These are phyloP conservation scores for Chrysolina americana DNA, from an alignment of 2,888 invertebrate species.

Conservation along the genomic window DNA sequence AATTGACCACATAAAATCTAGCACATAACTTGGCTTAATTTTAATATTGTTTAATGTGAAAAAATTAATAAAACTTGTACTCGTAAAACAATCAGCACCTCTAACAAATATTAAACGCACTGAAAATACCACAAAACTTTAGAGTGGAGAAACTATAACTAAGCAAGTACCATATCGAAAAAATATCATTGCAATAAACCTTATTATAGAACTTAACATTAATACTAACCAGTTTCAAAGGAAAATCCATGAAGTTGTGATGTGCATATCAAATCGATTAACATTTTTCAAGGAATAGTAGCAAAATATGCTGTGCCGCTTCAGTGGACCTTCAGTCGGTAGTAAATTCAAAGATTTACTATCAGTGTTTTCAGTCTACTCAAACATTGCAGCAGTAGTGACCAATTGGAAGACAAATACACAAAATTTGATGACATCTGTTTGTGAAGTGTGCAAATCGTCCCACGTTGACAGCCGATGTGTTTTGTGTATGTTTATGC, in stretches of 20 bases:
- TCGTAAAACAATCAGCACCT: no score
- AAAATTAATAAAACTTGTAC: no score
- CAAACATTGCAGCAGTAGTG: constrained; percentile 56
- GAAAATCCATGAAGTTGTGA: constrained; percentile 61
- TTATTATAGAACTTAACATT: constrained; percentile 39
- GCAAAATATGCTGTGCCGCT: constrained; percentile 61
- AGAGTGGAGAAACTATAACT: not conserved
- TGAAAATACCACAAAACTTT: not conserved
- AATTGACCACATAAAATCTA: no score
- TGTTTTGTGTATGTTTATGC: constrained; percentile 27
- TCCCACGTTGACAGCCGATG: constrained; percentile 40
- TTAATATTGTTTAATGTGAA: no score
- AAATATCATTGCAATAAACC: constrained; percentile 17
- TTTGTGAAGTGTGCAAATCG: constrained; percentile 49
- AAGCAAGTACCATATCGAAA: constrained; percentile 10
- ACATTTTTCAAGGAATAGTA: constrained; percentile 59
- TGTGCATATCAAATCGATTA: constrained; percentile 55
- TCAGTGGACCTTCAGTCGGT: constrained; percentile 63
- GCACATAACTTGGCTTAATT: no score
- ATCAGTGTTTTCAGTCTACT: constrained; percentile 51
- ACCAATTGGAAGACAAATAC: constrained; percentile 63
- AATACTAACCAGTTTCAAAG: constrained; percentile 64
- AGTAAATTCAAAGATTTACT: constrained; percentile 50
- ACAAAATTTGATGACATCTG: constrained; percentile 61
- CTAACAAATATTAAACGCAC: not conserved